Evolutionary conservation across 1,140 invertebrate genomes (phyloP).

Genomic region (Drosophila oshimai): DNA sequence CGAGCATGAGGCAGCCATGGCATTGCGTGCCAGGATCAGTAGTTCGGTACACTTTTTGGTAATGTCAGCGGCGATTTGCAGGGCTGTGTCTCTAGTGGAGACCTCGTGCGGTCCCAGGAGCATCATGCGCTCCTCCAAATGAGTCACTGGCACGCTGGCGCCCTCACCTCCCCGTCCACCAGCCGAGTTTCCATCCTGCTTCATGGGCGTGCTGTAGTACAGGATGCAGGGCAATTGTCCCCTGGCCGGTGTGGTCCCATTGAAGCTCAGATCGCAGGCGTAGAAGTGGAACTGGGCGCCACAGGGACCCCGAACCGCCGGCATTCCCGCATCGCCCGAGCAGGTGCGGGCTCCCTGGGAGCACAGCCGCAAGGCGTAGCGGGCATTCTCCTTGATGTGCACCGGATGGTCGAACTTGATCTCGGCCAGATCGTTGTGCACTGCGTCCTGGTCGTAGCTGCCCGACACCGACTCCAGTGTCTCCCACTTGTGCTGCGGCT

Average conservation of each 20-base stretch:
- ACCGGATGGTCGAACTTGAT: conserved; percentile 95
- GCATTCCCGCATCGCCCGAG: conserved; percentile 95
- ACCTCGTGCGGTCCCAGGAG: conserved; percentile 50
- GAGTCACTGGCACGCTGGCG: background rate
- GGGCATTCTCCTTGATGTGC: conserved; percentile 93
- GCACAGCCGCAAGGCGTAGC: conserved; percentile 94
- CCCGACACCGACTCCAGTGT: conserved; percentile 76
- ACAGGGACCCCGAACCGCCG: conserved; percentile 94
- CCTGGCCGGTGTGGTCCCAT: conserved; percentile 95
- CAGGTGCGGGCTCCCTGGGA: conserved; percentile 96
- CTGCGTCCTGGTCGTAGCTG: conserved; percentile 84
- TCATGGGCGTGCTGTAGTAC: conserved; percentile 88
- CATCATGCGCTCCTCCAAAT: conserved; percentile 9
- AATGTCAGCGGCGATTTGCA: conserved; percentile 87
- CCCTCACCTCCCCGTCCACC: background rate
- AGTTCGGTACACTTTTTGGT: conserved; percentile 89
- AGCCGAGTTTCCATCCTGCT: conserved; percentile 35
- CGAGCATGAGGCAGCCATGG: conserved; percentile 82
- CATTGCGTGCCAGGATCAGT: conserved; percentile 87
- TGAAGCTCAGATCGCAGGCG: conserved; percentile 95
- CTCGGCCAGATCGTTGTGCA: conserved; percentile 90
- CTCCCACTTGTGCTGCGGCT: conserved; percentile 83
- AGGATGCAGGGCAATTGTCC: conserved; percentile 97
- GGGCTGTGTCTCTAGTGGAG: conserved; percentile 73
- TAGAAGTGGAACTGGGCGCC: conserved; percentile 96